A percentile compares a stretch with the other conserved stretches of the same genome.
Evolutionary conservation across 2,888 invertebrate genomes (phyloP).

Genomic region (Drosophila diplacantha): DNA sequence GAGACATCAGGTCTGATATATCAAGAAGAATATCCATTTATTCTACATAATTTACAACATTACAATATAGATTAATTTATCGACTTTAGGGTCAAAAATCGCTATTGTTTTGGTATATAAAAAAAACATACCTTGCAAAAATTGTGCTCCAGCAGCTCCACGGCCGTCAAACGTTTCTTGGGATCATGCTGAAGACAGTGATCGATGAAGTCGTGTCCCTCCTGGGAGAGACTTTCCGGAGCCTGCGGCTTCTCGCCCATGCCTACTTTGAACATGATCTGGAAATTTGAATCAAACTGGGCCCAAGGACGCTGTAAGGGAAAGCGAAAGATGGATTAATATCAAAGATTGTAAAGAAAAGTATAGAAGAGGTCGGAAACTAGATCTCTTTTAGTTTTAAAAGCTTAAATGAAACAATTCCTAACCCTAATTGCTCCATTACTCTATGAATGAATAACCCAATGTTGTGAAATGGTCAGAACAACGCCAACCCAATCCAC

Average conservation of each 20-base stretch:
- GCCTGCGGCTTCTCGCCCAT: constrained; percentile 91
- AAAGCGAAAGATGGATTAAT: not conserved
- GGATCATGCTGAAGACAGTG: constrained; percentile 91
- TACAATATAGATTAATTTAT: too few species aligned
- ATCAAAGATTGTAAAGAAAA: not conserved
- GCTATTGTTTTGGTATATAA: not conserved
- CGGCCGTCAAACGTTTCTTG: constrained; percentile 84
- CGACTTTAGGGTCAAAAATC: too few species aligned
- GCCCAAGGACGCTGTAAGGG: constrained; percentile 89
- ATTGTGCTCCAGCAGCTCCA: constrained; percentile 83
- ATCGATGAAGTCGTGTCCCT: constrained; percentile 89
- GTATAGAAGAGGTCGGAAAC: too few species aligned
- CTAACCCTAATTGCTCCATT: not conserved
- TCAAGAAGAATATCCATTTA: too few species aligned
- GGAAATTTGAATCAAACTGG: constrained; percentile 94
- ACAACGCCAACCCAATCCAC: not conserved
- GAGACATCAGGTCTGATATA: too few species aligned
- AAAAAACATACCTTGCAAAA: constrained; percentile 82
- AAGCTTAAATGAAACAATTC: not conserved
- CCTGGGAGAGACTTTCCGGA: constrained; percentile 86
- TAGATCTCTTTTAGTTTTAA: not conserved
- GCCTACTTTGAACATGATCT: constrained; percentile 97
- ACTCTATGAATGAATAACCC: not conserved
- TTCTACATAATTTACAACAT: too few species aligned
- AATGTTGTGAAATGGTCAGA: constrained; percentile 30